phyloP scores from a whole-genome alignment of 2,797 vertebrate genomes.

The Tragopan temminckii region DNA sequence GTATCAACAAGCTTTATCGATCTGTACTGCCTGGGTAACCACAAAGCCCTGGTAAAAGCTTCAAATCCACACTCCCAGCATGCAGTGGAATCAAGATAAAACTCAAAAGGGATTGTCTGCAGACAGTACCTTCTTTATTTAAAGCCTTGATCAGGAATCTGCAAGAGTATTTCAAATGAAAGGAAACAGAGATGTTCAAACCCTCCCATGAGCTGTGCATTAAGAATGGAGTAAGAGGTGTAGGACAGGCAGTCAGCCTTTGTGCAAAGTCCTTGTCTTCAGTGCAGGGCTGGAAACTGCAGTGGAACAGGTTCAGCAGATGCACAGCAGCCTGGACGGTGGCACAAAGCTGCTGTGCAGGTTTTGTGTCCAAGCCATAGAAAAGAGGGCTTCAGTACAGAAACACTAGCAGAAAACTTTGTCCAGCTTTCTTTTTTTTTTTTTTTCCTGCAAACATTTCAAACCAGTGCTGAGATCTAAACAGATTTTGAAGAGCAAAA shows the following conservation, averaged over 20 bases:
- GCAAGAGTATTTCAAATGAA: neutral
- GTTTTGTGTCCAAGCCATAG: neutral
- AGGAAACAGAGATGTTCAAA: neutral
- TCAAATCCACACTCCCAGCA: neutral
- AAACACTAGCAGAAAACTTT: neutral
- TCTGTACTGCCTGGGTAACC: constrained; percentile 14
- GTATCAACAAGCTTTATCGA: neutral
- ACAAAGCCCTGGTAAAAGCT: neutral
- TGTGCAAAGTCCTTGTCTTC: neutral
- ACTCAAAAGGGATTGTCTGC: neutral
- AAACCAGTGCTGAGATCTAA: neutral
- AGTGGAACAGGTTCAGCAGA: neutral
- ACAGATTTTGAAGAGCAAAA: neutral
- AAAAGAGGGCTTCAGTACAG: neutral
- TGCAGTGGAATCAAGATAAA: neutral
- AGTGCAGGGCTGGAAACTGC: neutral
- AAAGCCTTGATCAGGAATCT: neutral
- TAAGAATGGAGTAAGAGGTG: neutral
- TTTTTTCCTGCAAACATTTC: neutral
- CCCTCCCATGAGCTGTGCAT: neutral
- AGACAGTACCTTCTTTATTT: neutral
- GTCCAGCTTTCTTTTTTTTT: neutral
- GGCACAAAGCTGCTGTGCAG: neutral
- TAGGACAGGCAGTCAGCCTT: neutral
- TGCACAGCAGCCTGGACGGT: fast-evolving